These are phyloP conservation scores for Sesia bembeciformis DNA, from an alignment of 2,888 invertebrate genomes.

Conservation along the genomic window DNA sequence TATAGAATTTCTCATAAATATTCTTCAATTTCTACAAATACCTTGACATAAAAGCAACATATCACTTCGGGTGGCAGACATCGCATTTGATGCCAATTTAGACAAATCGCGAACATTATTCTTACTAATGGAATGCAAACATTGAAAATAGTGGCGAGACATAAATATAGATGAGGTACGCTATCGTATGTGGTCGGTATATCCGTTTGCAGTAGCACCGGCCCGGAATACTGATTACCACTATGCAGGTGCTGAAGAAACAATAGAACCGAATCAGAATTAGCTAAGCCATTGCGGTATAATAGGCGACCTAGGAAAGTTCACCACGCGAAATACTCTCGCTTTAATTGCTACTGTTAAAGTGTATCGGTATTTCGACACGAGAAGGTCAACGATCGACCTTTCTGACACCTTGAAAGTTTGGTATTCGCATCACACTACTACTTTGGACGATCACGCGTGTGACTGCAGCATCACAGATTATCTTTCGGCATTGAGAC, in stretches of 20 bases:
- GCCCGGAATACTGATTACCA: conserved; percentile 40
- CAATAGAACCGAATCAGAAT: not conserved
- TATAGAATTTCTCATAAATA: not conserved
- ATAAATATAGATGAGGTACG: conserved; percentile 27
- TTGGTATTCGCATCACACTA: conserved; percentile 29
- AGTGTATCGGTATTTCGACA: not conserved
- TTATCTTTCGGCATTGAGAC: conserved; percentile 47
- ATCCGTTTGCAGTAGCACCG: conserved; percentile 18
- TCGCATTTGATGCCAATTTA: conserved; percentile 13
- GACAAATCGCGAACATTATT: conserved; percentile 24
- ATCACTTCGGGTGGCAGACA: conserved; percentile 2
- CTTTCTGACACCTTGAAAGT: conserved; percentile 23
- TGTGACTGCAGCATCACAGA: conserved; percentile 40
- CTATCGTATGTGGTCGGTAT: conserved; percentile 20
- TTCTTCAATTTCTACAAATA: not conserved
- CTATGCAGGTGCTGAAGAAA: conserved; percentile 14
- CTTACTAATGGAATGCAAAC: conserved; percentile 34
- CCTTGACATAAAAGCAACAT: conserved; percentile 12
- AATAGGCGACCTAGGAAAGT: not conserved
- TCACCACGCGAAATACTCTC: not conserved
- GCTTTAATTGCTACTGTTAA: not conserved
- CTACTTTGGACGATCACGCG: conserved; percentile 9
- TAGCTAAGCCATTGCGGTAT: not conserved
- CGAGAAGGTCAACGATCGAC: conserved; percentile 25
- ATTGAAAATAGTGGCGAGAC: conserved; percentile 30